Evolutionary conservation across 2,113 vertebrate genomes (phyloP).

Genomic region (Salminus brasiliensis): DNA sequence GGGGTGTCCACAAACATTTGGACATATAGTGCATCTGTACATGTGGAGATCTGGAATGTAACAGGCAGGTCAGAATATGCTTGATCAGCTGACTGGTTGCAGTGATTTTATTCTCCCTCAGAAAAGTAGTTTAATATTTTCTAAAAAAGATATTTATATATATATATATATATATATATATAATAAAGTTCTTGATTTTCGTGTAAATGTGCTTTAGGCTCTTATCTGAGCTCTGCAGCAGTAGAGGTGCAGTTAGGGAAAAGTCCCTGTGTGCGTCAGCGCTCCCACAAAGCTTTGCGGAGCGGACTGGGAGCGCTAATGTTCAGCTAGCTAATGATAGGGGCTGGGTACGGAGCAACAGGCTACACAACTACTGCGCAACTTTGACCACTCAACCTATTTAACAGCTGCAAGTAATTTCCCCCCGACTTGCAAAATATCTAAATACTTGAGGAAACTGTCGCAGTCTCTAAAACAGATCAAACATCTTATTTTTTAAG

Average conservation of each 20-base stretch:
- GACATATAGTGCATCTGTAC: too few species aligned
- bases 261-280: conserved; percentile 30
- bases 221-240: not conserved
- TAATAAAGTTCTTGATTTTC: too few species aligned
- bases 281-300: conserved; percentile 52
- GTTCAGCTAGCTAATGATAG: not conserved
- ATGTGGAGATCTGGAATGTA: too few species aligned
- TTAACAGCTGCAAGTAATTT: not conserved
- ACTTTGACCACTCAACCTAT: conserved; percentile 6
- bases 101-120: too few species aligned
- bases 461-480: too few species aligned
- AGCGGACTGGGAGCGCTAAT: conserved; percentile 14
- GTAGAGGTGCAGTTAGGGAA: not conserved
- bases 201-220: not conserved
- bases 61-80: too few species aligned
- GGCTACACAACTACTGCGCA: conserved; percentile 8
- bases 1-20: too few species aligned
- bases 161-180: too few species aligned
- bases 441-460: not conserved
- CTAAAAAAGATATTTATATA: too few species aligned
- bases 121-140: too few species aligned
- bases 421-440: not conserved
- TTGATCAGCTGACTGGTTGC: too few species aligned
- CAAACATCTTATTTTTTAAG: not conserved
- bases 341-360: conserved; percentile 33